Base-by-base conservation (phyloP, 2,888 invertebrate genomes). In the Cheilosia scutellata region DNA sequence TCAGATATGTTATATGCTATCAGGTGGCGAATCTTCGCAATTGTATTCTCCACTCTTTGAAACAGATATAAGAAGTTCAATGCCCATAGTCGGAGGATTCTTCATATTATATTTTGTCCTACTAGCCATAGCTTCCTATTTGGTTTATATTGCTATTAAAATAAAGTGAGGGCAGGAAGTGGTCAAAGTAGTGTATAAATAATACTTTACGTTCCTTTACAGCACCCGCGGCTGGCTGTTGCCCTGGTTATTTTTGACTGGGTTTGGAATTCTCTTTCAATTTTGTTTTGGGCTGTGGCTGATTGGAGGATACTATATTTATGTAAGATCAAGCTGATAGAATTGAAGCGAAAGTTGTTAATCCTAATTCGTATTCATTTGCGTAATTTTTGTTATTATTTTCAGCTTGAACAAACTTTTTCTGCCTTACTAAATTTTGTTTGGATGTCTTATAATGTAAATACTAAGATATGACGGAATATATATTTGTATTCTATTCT, bases 1-100 rank as follows among this genome's bases (percentile, higher is more conserved):
- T 13, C 40, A 91, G 91, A 95, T 96, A 77, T 92, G 93, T 0
- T 97, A 97, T 91, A 95, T 97, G 93, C 94, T 98, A 93, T 92
- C 92, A 87, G 98, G 98, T n/a, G 98, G 98, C 25, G 97, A 97
- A 89, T 97, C 97, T 0, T 95, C 96, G 0, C 97, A 97, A 91
- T 93, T 97, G 4, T 98, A 97, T 93, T 96, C 96, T 90, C 98
- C 98, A 0, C 93, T 97, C 40, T 98, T 98, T 92, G 98, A 98
- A 93, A 95, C 97, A 37, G 97, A 97, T 93, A 94, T 97, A 6
- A 94, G 96, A 90, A 92, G 93, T 2, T 90, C 97, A 7, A 95
- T 97, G 93, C 95, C 95, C 91, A 93, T 95, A 13, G 94, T 95
- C 89, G 97, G 96, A 47, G 93, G 89, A 2, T 87, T 92, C 44